These are phyloP conservation scores for Rhineura floridana DNA, from an alignment of 2,113 vertebrate species.

Conservation along the genomic window DNA sequence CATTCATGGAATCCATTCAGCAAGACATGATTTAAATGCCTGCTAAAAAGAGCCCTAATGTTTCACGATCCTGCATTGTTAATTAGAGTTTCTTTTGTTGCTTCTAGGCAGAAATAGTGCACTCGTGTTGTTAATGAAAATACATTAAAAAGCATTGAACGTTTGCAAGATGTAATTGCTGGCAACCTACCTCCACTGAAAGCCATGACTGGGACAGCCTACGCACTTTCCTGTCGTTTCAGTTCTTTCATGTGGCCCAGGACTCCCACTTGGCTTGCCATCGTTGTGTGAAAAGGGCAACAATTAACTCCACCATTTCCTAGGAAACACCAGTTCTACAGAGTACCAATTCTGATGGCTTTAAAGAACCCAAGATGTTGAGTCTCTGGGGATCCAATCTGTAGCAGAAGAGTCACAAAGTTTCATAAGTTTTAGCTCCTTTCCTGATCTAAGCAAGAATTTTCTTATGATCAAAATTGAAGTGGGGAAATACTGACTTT, in stretches of 20 bases:
- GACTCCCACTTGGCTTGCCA: constrained; percentile 50
- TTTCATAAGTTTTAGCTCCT: not conserved
- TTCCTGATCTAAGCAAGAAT: not conserved
- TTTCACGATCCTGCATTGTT: constrained; percentile 39
- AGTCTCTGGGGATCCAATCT: not conserved
- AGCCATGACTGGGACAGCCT: constrained; percentile 43
- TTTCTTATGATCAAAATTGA: not conserved
- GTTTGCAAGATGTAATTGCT: constrained; percentile 44
- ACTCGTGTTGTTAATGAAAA: constrained; percentile 45
- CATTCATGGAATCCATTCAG: constrained; percentile 1
- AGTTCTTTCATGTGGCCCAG: constrained; percentile 37
- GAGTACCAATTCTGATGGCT: constrained; percentile 3
- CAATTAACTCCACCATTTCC: constrained; percentile 36
- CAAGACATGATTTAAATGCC: constrained; percentile 29
- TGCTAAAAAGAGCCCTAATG: constrained; percentile 30
- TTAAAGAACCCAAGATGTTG: constrained; percentile 37
- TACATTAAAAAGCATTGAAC: constrained; percentile 50
- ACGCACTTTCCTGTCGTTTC: constrained; percentile 44
- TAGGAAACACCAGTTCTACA: constrained; percentile 28
- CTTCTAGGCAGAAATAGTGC: constrained; percentile 37
- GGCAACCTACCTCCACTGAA: constrained; percentile 45
- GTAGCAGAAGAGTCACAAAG: not conserved
- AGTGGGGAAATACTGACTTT: not conserved
- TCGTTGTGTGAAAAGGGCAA: constrained; percentile 46
- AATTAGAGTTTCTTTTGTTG: constrained; percentile 49